Evolutionary conservation across 2,888 invertebrate genomes (phyloP).

Genomic region (Amiota minor): DNA sequence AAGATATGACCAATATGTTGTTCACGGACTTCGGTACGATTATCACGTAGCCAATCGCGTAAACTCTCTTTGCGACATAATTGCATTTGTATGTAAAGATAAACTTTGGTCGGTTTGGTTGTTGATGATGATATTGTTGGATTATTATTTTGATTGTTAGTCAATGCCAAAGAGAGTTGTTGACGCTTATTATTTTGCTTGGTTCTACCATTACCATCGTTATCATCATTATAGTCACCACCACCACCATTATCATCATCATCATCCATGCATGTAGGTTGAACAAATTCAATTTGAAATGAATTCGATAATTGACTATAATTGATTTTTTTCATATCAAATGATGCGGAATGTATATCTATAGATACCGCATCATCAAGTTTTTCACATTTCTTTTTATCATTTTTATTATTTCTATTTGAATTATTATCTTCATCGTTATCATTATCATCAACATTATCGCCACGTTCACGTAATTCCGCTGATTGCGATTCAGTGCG

Average conservation of each 20-base stretch:
- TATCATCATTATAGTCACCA: conserved; percentile 10
- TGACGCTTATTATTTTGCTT: conserved; percentile 49
- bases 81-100: conserved; percentile 98
- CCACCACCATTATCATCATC: conserved; percentile 35
- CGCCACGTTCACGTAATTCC: conserved; percentile 48
- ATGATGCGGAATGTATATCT: conserved; percentile 66
- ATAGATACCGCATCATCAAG: conserved; percentile 57
- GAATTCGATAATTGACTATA: conserved; percentile 71
- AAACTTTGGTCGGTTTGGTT: conserved; percentile 76
- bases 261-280: conserved; percentile 55
- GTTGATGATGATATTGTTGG: conserved; percentile 13
- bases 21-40: conserved; percentile 74
- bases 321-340: conserved; percentile 63
- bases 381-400: not conserved
- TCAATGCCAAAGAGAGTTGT: conserved; percentile 70
- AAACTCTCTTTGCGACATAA: conserved; percentile 90
- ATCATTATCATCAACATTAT: conserved; percentile 37
- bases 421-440: conserved; percentile 25
- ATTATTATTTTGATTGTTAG: conserved; percentile 39
- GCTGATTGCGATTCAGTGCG: conserved; percentile 69
- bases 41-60: conserved; percentile 88
- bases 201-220: not conserved
- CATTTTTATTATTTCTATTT: not conserved
- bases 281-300: conserved; percentile 72
- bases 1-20: conserved; percentile 81